Evolutionary conservation across 37 sponge, comb jelly and placozoan species (phyloP).

Genomic region (Cladorhizidae sp.): DNA sequence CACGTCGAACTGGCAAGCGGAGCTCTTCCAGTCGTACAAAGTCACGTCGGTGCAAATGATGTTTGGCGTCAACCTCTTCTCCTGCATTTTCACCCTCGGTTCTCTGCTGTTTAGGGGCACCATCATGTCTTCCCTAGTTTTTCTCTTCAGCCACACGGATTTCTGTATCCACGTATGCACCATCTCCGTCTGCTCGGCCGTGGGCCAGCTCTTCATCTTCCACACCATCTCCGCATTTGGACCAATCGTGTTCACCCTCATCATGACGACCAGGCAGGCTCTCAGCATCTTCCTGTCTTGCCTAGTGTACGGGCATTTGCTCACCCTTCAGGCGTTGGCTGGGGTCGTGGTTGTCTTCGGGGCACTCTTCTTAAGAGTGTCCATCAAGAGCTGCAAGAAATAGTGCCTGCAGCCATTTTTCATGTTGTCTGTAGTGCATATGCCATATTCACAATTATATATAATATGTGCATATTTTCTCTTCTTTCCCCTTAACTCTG

Average conservation of each 20-base stretch:
- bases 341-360: slow-evolving; percentile 87
- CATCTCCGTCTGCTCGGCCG: slow-evolving; percentile 90
- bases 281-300: slow-evolving; percentile 92
- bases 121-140: slow-evolving; percentile 66
- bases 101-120: slow-evolving; percentile 78
- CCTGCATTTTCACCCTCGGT: slow-evolving; percentile 79
- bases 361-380: slow-evolving; percentile 78
- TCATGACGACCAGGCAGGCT: slow-evolving; percentile 93
- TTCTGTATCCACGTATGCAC: slow-evolving; percentile 71
- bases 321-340: slow-evolving; percentile 73
- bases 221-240: slow-evolving; percentile 91
- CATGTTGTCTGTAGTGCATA: background rate
- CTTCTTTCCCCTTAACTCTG: no score
- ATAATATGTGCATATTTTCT: background rate
- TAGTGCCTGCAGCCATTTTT: no score
- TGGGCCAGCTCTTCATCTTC: slow-evolving; percentile 96
- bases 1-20: slow-evolving; percentile 96
- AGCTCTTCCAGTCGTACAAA: slow-evolving; percentile 84
- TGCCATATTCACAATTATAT: background rate
- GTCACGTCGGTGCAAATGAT: slow-evolving; percentile 88
- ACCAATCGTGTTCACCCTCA: slow-evolving; percentile 93
- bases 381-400: slow-evolving; percentile 58
- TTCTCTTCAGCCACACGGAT: slow-evolving; percentile 68
- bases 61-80: slow-evolving; percentile 95
- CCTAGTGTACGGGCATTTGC: slow-evolving; percentile 79